Evolutionary conservation across 1,140 invertebrate species (phyloP).

Genomic region (Brachionus sp.): DNA sequence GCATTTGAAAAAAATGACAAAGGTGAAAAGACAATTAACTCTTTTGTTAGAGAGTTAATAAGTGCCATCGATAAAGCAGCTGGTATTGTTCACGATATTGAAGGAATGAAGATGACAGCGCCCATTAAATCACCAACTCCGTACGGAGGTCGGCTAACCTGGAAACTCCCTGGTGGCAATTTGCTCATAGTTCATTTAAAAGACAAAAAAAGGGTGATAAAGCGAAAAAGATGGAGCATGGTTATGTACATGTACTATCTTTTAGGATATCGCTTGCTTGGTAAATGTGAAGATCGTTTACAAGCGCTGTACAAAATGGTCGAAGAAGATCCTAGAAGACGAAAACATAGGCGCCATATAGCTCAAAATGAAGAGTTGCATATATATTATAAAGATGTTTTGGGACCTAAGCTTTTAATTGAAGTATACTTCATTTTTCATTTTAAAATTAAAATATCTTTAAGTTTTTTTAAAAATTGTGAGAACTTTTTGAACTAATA

Average conservation of each 20-base stretch:
- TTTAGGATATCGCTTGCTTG: constrained; percentile 74
- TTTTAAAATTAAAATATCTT: no score
- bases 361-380: constrained; percentile 47
- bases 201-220: constrained; percentile 26
- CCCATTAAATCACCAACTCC: constrained; percentile 31
- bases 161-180: constrained; percentile 46
- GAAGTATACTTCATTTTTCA: neutral
- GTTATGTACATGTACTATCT: constrained; percentile 99
- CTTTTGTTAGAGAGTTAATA: constrained; percentile 45
- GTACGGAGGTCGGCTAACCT: constrained; percentile 43
- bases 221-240: constrained; percentile 46
- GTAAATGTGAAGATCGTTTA: constrained; percentile 44
- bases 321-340: constrained; percentile 6
- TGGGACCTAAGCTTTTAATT: constrained; percentile 35
- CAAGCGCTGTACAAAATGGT: constrained; percentile 39
- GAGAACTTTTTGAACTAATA: no score
- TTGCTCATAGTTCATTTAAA: constrained; percentile 45
- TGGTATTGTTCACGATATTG: constrained; percentile 77
- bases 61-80: constrained; percentile 41
- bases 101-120: constrained; percentile 55
- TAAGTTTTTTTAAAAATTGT: no score
- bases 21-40: constrained; percentile 59
- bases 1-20: constrained; percentile 93
- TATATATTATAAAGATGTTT: constrained; percentile 46
- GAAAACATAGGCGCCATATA: constrained; percentile 34